Conservation (phyloP, 2,888 invertebrate genomes). For the Adelphocoris suturalis region DNA sequence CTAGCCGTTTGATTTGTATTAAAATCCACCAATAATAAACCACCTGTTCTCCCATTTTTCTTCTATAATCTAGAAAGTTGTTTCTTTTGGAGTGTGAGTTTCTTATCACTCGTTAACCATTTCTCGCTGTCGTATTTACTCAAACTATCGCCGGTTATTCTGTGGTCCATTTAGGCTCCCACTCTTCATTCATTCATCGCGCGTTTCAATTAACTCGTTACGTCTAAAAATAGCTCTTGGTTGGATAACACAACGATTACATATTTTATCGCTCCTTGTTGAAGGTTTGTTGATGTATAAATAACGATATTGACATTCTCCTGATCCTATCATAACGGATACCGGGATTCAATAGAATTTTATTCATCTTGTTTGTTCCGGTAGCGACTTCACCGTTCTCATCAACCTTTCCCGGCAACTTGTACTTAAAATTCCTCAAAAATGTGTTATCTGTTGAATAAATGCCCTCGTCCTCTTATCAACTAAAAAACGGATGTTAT, state of each 20-base stretch:
- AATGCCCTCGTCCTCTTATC: too few relatives aligned
- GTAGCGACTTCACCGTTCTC: too few relatives aligned
- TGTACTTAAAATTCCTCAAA: too few relatives aligned
- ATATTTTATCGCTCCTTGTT: neutral
- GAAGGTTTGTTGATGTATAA: neutral
- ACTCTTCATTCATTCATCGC: slow-evolving; percentile 7
- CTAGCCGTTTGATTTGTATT: too few relatives aligned
- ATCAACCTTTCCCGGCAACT: neutral
- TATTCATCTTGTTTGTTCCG: neutral
- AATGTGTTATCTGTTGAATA: too few relatives aligned
- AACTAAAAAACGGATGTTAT: too few relatives aligned
- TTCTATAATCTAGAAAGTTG: slow-evolving; percentile 7
- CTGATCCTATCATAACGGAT: neutral
- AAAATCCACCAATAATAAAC: neutral
- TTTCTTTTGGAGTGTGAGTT: neutral
- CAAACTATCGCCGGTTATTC: neutral
- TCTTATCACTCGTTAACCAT: neutral
- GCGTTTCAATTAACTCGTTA: slow-evolving; percentile 24
- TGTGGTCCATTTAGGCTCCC: slow-evolving; percentile 28
- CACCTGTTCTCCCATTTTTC: neutral
- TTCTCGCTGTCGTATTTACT: slow-evolving; percentile 34
- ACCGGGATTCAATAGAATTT: neutral
- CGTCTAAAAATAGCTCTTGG: slow-evolving; percentile 28
- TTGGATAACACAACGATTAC: slow-evolving; percentile 23
- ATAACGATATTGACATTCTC: neutral